Conservation (phyloP, 1,140 invertebrate genomes). For the Caenorhabditis elegans region WBcel235 BX284603.4:7076501-7077000, state of each 20-base stretch:
- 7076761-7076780: constrained; percentile 43
- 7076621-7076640: too few species aligned
- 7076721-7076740: not conserved
- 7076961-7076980: constrained; percentile 49
- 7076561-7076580: too few species aligned
- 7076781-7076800: constrained; percentile 13
- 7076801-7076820: not conserved
- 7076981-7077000: constrained; percentile 51
- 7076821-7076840: constrained; percentile 43
- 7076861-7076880: constrained; percentile 52
- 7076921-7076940: constrained; percentile 34
- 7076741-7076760: constrained; percentile 37
- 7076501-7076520: too few species aligned
- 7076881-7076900: constrained; percentile 47
- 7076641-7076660: not conserved
- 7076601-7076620: too few species aligned
- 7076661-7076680: not conserved
- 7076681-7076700: not conserved
- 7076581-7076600: too few species aligned
- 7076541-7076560: too few species aligned
- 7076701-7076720: not conserved
- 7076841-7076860: constrained; percentile 50
- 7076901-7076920: constrained; percentile 48
- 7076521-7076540: too few species aligned
- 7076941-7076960: constrained; percentile 44